phyloP scores from a whole-genome alignment of 2,797 vertebrate genomes.

The Melanotaenia pygmaea region DNA sequence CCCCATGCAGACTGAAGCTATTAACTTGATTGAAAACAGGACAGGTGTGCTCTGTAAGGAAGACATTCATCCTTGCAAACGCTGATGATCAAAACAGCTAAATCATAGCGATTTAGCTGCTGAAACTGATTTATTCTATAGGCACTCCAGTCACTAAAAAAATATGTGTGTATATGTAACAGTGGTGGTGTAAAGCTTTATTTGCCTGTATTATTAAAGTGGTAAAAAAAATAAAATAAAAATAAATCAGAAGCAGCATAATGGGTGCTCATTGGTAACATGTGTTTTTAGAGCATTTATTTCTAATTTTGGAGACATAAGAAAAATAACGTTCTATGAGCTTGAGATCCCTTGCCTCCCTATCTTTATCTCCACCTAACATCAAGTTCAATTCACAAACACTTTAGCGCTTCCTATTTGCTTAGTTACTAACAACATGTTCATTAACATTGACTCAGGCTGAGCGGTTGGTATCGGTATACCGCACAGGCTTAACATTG shows the following conservation, averaged over 20 bases:
- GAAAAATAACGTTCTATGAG: background rate
- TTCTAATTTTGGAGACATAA: background rate
- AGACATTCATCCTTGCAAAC: background rate
- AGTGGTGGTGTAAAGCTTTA: background rate
- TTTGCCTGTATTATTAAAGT: too few species aligned
- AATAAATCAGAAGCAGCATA: background rate
- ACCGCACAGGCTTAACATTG: too few species aligned
- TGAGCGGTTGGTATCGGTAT: too few species aligned
- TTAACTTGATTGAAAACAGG: conserved; percentile 47
- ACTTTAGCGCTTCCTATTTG: too few species aligned
- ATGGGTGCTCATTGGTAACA: background rate
- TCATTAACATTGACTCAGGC: too few species aligned
- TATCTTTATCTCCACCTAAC: too few species aligned
- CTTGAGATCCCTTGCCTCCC: background rate
- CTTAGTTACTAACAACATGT: too few species aligned
- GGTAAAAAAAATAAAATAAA: too few species aligned
- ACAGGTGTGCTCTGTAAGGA: background rate
- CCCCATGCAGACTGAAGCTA: conserved; percentile 40
- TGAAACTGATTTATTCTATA: background rate
- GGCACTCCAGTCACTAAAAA: background rate
- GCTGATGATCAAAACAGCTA: background rate
- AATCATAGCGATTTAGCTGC: background rate
- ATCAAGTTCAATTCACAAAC: too few species aligned
- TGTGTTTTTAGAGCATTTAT: background rate
- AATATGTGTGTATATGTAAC: background rate